Conservation (phyloP, 2,888 invertebrate genomes). For the Conistra vaccinii region DNA sequence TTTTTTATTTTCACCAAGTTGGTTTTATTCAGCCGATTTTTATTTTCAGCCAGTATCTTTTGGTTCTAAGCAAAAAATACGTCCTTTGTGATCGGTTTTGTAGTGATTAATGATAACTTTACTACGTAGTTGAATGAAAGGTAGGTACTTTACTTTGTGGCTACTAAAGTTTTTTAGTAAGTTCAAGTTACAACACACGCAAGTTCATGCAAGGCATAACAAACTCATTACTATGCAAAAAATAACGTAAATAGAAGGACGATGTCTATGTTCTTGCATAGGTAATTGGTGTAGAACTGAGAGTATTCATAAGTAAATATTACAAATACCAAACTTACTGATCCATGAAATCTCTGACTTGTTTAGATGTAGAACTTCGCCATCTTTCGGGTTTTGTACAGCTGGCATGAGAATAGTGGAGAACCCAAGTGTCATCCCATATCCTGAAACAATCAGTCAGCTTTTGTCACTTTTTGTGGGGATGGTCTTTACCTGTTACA, state of each 20-base stretch:
- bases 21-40: too few relatives aligned
- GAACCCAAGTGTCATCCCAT: conserved; percentile 95
- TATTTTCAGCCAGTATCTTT: too few relatives aligned
- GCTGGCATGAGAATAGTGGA: conserved; percentile 95
- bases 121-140: too few relatives aligned
- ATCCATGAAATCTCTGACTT: conserved; percentile 94
- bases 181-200: background rate
- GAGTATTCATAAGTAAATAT: background rate
- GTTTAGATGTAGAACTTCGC: conserved; percentile 87
- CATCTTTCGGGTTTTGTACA: conserved; percentile 89
- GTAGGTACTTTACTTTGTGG: background rate
- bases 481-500: background rate
- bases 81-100: too few relatives aligned
- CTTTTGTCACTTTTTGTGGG: background rate
- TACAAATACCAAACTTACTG: conserved; percentile 86
- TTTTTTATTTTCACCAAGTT: too few relatives aligned
- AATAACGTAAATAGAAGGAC: conserved; percentile 6
- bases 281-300: background rate
- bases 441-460: conserved; percentile 84
- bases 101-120: too few relatives aligned
- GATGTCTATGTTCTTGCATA: conserved; percentile 13
- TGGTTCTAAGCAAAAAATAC: too few relatives aligned
- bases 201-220: background rate
- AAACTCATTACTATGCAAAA: conserved; percentile 13
- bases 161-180: background rate